Evolutionary conservation across 2,888 invertebrate genomes (phyloP).

Genomic region (Eurytoma californica): DNA sequence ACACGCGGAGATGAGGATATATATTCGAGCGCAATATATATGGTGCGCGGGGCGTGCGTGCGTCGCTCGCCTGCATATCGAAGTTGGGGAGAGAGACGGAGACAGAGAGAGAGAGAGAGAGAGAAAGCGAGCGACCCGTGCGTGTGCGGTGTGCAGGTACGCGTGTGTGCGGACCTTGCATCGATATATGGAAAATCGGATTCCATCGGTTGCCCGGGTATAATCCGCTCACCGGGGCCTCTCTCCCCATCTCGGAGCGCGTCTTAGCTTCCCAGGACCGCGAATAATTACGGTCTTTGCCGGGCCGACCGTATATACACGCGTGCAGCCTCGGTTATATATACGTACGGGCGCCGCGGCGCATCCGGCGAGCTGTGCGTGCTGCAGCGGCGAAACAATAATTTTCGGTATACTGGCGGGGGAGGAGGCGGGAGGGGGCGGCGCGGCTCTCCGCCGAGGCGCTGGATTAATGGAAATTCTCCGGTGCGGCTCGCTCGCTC

Average conservation of each 20-base stretch:
- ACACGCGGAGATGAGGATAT: neutral
- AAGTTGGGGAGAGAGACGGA: neutral
- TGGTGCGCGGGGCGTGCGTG: neutral
- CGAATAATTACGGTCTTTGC: slow-evolving; percentile 32
- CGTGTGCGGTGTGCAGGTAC: neutral
- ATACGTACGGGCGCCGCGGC: neutral
- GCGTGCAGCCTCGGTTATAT: neutral
- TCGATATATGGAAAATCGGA: slow-evolving; percentile 38
- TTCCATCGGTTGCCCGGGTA: slow-evolving; percentile 36
- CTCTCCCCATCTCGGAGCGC: neutral
- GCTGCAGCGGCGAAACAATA: slow-evolving; percentile 8
- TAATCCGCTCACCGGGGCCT: neutral
- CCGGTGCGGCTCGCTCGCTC: no score
- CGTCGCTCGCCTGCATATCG: neutral
- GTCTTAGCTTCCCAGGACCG: slow-evolving; percentile 18
- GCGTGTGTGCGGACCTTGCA: neutral
- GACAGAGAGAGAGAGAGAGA: neutral
- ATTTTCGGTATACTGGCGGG: neutral
- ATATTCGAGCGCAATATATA: neutral
- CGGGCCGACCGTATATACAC: neutral
- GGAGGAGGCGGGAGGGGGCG: neutral
- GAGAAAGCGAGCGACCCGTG: neutral
- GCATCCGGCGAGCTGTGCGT: neutral
- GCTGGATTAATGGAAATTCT: no score
- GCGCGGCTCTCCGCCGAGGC: no score